phyloP scores from a whole-genome alignment of 2,113 vertebrate genomes.

The Heterotis niloticus region DNA sequence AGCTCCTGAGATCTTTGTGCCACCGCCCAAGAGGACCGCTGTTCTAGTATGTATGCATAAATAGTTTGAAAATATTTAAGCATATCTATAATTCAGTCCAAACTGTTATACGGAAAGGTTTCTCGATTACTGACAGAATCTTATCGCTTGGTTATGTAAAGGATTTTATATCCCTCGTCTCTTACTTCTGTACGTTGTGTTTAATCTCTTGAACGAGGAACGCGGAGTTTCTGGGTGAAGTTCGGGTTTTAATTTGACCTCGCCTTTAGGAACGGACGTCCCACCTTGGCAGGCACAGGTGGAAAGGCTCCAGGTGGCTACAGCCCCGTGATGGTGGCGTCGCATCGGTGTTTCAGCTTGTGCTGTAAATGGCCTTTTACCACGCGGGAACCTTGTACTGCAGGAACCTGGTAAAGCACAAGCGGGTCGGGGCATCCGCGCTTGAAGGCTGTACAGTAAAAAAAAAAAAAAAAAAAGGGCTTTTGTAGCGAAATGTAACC shows the following conservation, averaged over 20 bases:
- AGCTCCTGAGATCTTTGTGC: not conserved
- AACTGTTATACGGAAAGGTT: not conserved
- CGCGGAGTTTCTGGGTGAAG: not conserved
- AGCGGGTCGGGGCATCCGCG: not conserved
- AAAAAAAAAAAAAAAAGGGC: constrained; percentile 23
- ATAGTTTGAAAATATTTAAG: constrained; percentile 16
- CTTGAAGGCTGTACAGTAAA: constrained; percentile 14
- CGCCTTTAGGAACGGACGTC: not conserved
- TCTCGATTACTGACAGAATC: constrained; percentile 10
- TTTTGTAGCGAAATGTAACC: constrained; percentile 22
- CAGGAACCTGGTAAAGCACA: not conserved
- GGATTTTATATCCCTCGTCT: not conserved
- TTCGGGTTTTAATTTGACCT: not conserved
- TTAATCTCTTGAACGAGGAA: not conserved
- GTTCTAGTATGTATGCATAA: constrained; percentile 11
- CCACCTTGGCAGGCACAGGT: not conserved
- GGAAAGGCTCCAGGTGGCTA: not conserved
- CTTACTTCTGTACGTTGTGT: not conserved
- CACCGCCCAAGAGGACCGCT: not conserved
- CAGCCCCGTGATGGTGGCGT: not conserved
- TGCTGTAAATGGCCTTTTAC: not conserved
- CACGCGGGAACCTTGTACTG: not conserved
- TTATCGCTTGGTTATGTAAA: not conserved
- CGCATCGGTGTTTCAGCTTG: not conserved
- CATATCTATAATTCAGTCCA: not conserved